Evolutionary conservation across 2,113 vertebrate species (phyloP), one percentile per base, ranked within the genome.

Genomic region (Podiceps cristatus): DNA sequence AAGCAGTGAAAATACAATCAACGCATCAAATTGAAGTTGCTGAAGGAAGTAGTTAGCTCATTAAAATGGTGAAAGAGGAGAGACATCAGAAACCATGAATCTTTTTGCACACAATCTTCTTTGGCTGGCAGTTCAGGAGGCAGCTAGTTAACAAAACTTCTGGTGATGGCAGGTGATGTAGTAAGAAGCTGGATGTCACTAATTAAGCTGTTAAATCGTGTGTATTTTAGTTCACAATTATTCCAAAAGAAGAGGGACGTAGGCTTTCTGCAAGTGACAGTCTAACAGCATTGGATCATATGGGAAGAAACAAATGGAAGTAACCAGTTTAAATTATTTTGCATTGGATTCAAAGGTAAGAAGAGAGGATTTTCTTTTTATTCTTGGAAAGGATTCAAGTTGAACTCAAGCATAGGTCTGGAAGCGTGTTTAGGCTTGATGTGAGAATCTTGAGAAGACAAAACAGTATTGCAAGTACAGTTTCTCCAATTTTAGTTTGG

Each of bases 261-360:
- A 13, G 12, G 18, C 67, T 88, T 92, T 76, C 28, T 59, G 56
- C 77, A 86, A 74, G n/a, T 22, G 37, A 4, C 74, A 80, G 28
- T 84, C 89, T 55, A 84, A 47, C 59, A 59, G 55, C 28, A 10
- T 40, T 1, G 0, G 42, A 10, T 91, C 45, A 2, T 25, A 6
- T 5, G 31, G 89, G 94, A 63, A 86, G 64, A 83, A 86, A 47
- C 33, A 90, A 92, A 58, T 58, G 45, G 31, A 53, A 90, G 58
- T 20, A 73, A 68, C 20, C 33, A 56, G 79, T 88, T 94, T 68
- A 37, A 63, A 91, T 88, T 31, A 28, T 42, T 96, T 97, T 93
- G 64, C 76, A 60, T 88, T 55, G 24, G 47, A 79, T 68, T 84
- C 35, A 47, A 55, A 85, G 67, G 31, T 12, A 37, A 90, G 50